Conservation (phyloP, 2,113 vertebrate species). For the Dipodomys merriami region DNA sequence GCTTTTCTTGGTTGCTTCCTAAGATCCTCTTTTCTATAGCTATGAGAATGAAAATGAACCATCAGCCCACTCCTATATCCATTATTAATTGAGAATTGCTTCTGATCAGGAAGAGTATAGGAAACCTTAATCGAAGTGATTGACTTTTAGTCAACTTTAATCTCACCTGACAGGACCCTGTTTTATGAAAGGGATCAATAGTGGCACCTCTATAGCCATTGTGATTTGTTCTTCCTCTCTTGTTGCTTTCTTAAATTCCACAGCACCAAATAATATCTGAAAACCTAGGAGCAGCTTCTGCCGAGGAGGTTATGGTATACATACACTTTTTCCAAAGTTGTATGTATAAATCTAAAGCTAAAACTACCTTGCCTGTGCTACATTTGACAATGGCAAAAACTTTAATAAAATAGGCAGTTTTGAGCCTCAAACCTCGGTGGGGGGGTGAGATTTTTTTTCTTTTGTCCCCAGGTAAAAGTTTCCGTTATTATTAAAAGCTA, state of each 20-base stretch:
- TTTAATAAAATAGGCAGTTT: neutral
- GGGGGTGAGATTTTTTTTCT: slow-evolving; percentile 21
- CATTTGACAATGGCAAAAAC: slow-evolving; percentile 31
- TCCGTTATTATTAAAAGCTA: slow-evolving; percentile 14
- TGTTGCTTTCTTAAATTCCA: slow-evolving; percentile 25
- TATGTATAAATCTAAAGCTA: neutral
- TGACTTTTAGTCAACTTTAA: neutral
- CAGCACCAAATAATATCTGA: neutral
- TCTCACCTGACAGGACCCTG: neutral
- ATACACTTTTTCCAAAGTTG: slow-evolving; percentile 36
- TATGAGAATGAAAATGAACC: slow-evolving; percentile 58
- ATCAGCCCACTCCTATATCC: neutral
- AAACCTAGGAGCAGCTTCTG: slow-evolving; percentile 38
- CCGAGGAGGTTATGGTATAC: neutral
- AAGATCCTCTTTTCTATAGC: slow-evolving; percentile 41
- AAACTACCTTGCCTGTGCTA: slow-evolving; percentile 29
- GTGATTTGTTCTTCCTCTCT: neutral
- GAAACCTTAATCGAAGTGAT: neutral
- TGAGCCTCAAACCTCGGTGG: neutral
- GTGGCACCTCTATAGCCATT: neutral
- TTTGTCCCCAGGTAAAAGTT: slow-evolving; percentile 31
- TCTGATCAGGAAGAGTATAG: slow-evolving; percentile 37
- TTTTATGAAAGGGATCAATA: neutral
- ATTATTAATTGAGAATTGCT: slow-evolving; percentile 37
- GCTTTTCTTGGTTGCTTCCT: slow-evolving; percentile 49